Evolutionary conservation across 64 coral and sea anemone genomes (phyloP).

Genomic region (Pachyseris speciosa): DNA sequence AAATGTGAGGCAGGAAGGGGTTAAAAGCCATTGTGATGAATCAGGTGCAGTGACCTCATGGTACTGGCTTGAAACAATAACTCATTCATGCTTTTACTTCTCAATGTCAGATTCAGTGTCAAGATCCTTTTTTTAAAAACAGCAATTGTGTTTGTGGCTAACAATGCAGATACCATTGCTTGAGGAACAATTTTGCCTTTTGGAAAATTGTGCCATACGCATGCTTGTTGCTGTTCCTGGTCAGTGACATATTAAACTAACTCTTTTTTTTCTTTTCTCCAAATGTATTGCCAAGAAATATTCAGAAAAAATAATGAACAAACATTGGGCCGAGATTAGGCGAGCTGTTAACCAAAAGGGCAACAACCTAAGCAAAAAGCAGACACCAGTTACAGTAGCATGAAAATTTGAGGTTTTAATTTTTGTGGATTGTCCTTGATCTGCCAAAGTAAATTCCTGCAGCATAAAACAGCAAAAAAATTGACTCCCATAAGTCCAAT

Average conservation of each 20-base stretch:
- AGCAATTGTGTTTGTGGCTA: neutral
- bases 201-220: neutral
- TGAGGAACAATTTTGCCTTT: neutral
- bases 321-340: neutral
- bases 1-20: no score
- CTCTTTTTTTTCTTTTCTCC: neutral
- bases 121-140: neutral
- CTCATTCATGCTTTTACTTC: conserved; percentile 6
- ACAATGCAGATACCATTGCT: neutral
- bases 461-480: no score
- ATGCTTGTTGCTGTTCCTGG: neutral
- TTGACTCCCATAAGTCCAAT: no score
- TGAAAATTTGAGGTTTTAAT: neutral
- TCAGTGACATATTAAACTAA: neutral
- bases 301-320: neutral
- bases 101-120: conserved; percentile 6
- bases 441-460: no score
- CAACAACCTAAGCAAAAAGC: neutral
- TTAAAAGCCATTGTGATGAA: no score
- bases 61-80: conserved; percentile 4
- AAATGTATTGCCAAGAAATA: neutral
- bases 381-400: neutral
- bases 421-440: neutral
- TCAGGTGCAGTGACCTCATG: no score
- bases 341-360: neutral